A percentile compares a stretch with the other conserved stretches of the same genome.
phyloP scores from a whole-genome alignment of 2,113 vertebrate species.

The Tetrax tetrax region DNA sequence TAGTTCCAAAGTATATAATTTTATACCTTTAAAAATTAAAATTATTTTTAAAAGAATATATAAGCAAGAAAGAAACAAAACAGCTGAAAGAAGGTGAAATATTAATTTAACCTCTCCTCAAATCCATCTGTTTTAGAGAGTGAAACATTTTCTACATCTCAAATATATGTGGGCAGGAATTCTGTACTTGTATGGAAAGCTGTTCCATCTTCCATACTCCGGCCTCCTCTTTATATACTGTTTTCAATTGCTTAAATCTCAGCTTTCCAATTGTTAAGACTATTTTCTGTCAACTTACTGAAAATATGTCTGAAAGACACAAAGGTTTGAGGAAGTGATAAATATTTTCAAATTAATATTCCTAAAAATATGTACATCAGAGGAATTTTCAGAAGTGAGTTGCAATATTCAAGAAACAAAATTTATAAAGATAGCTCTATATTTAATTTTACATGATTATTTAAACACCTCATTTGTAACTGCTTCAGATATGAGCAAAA shows the following conservation, averaged over 20 bases:
- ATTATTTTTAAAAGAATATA: slow-evolving; percentile 32
- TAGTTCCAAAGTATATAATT: neutral
- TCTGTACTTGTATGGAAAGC: neutral
- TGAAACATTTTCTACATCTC: slow-evolving; percentile 7
- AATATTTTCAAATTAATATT: neutral
- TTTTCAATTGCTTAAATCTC: neutral
- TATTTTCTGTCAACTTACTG: neutral
- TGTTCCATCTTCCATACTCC: neutral
- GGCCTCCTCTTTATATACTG: neutral
- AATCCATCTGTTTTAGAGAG: slow-evolving; percentile 14
- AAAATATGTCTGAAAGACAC: neutral
- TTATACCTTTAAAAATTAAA: neutral
- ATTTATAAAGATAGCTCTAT: neutral
- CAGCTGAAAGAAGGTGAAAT: slow-evolving; percentile 32
- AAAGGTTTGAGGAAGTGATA: neutral
- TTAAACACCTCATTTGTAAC: neutral
- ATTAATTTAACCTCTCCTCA: slow-evolving; percentile 19
- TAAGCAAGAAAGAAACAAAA: neutral
- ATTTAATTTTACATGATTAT: neutral
- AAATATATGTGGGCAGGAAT: neutral
- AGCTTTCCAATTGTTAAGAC: neutral
- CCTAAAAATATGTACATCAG: neutral
- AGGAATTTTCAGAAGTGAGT: neutral
- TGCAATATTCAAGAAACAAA: neutral
- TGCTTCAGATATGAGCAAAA: neutral